These are phyloP conservation scores for Encarsia formosa DNA, from an alignment of 2,888 invertebrate genomes.

Conservation along the genomic window DNA sequence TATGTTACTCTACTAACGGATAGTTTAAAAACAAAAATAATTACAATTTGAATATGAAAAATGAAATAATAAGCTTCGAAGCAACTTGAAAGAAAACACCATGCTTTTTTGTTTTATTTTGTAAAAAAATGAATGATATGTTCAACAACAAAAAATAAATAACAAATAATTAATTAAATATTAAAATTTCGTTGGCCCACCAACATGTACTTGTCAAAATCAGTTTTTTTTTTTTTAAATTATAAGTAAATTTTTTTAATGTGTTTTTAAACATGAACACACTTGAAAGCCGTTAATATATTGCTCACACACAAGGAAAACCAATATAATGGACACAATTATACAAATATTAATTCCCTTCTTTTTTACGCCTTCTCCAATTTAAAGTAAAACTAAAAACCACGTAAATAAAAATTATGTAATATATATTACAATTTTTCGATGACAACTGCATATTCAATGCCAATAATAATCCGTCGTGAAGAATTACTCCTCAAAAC, in stretches of 20 bases:
- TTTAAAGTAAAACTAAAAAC: too few species aligned
- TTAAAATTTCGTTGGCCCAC: slow-evolving; percentile 37
- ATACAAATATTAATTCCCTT: slow-evolving; percentile 34
- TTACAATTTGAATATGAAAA: slow-evolving; percentile 9
- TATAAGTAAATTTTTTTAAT: slow-evolving; percentile 8
- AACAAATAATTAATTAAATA: slow-evolving; percentile 2
- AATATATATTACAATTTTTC: too few species aligned
- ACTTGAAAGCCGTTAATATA: slow-evolving; percentile 14
- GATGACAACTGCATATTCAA: too few species aligned
- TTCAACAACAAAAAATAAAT: slow-evolving; percentile 2
- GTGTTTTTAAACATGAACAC: slow-evolving; percentile 15
- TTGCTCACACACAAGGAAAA: slow-evolving; percentile 23
- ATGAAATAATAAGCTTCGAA: slow-evolving; percentile 28
- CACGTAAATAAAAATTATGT: too few species aligned
- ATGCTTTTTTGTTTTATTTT: slow-evolving; percentile 21
- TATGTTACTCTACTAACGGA: too few species aligned
- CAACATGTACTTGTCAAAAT: slow-evolving; percentile 35
- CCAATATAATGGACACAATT: slow-evolving; percentile 44
- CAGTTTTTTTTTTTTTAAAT: slow-evolving; percentile 12
- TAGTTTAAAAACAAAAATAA: too few species aligned
- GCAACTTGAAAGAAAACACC: slow-evolving; percentile 28
- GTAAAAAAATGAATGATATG: slow-evolving; percentile 18
- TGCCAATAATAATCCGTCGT: too few species aligned
- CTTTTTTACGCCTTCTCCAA: neutral
- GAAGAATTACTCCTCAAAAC: too few species aligned